Evolutionary conservation across 1,140 invertebrate species (phyloP), one percentile per base, ranked within the genome.

Genomic region (Meteorus sp.): DNA sequence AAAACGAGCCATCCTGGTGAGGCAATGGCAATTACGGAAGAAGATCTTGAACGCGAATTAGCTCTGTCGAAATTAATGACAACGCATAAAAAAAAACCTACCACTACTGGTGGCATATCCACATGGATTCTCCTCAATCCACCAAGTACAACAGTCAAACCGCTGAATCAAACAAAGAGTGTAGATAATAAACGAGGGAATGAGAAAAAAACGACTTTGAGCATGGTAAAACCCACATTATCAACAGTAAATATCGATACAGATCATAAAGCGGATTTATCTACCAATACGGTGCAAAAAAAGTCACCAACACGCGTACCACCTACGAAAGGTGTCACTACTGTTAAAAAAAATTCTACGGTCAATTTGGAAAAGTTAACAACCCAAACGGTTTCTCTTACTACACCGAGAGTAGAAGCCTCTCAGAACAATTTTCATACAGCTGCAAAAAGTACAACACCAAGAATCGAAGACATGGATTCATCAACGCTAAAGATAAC

Each of bases 81-180:
- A 0, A 61, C 61, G 0, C 63, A 83, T 2, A 79, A 82, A 56
- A 71, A 72, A 68, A 79, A 84, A 2, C 83, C 85, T 8, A 88
- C 86, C 0, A 81, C 85, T 0, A 82, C 84, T 33, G 84, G 85
- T 65, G 86, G 87, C 4, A 81, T 90, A 55, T 89, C 88, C 1
- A 90, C 88, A 2, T 90, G 89, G 89, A 86, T 90, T 61, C 74
- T 89, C n/a, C 68, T 90, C 19, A 89, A 86, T 69, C 80, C 82
- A 2, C 81, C 82, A 19, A 75, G 81, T 0, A 78, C 79, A 1
- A 80, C 77, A 0, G 63, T 68, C 11, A 81, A 79, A 48, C 60
- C 75, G 0, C n/a, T n/a, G n/a, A n/a, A n/a, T n/a, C n/a, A n/a
- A n/a, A n/a, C n/a, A n/a, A n/a, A n/a, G n/a, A 9, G 53, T 0